Evolutionary conservation across 2,888 invertebrate species (phyloP).

Genomic region (Apotomis betuletana): DNA sequence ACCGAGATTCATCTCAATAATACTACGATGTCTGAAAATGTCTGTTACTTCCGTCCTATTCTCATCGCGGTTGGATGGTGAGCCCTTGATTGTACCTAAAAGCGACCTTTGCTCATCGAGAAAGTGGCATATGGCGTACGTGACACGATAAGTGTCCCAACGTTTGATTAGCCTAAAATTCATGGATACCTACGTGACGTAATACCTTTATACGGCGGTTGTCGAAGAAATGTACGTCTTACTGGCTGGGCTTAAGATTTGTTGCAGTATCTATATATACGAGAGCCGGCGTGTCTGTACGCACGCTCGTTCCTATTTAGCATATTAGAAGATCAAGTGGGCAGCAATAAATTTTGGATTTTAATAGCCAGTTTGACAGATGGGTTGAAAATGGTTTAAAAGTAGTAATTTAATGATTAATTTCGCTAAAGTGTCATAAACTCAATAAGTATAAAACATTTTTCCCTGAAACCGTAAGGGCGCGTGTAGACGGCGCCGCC

Average conservation of each 20-base stretch:
- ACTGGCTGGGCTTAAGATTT: constrained; percentile 2
- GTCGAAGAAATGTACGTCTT: neutral
- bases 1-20: no score
- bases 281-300: constrained; percentile 3
- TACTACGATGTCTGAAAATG: no score
- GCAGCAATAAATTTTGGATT: constrained; percentile 2
- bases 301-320: constrained; percentile 8
- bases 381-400: neutral
- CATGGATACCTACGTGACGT: constrained; percentile 8
- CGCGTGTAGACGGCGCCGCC: no score
- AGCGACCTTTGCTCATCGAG: constrained; percentile 5
- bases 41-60: no score
- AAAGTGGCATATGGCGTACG: constrained; percentile 21
- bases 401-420: neutral
- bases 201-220: neutral
- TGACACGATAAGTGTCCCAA: constrained; percentile 11
- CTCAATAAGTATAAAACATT: no score
- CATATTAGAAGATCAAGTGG: constrained; percentile 8
- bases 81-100: neutral
- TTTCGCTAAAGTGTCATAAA: no score
- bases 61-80: neutral
- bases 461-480: no score
- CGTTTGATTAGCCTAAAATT: constrained; percentile 12
- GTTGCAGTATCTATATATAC: neutral
- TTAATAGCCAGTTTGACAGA: neutral